Evolutionary conservation across 2,888 invertebrate genomes (phyloP).

Genomic region (Drosophila demipolita): DNA sequence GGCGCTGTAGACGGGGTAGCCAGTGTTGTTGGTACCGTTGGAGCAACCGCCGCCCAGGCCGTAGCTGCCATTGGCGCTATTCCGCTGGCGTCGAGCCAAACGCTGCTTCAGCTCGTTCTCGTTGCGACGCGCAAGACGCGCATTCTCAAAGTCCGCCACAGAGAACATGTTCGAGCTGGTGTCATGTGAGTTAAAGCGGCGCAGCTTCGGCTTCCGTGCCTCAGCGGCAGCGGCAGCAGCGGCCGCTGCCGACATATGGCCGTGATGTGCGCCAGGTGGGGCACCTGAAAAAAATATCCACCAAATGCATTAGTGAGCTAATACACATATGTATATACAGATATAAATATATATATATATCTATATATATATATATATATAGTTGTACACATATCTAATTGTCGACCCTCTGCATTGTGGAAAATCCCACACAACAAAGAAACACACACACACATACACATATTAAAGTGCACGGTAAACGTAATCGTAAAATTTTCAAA

Average conservation of each 20-base stretch:
- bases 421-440: constrained; percentile 64
- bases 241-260: constrained; percentile 53
- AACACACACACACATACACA: constrained; percentile 37
- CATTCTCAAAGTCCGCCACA: constrained; percentile 85
- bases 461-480: constrained; percentile 36
- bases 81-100: constrained; percentile 82
- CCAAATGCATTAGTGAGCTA: constrained; percentile 65
- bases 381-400: constrained; percentile 21
- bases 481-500: constrained; percentile 46
- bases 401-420: constrained; percentile 49
- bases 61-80: constrained; percentile 82
- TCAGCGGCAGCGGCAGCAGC: constrained; percentile 64
- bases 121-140: constrained; percentile 84
- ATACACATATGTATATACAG: constrained; percentile 45
- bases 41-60: constrained; percentile 54
- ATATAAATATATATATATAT: not conserved
- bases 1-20: constrained; percentile 46
- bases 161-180: constrained; percentile 85
- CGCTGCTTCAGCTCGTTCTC: constrained; percentile 85
- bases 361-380: constrained; percentile 30
- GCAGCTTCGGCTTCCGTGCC: constrained; percentile 84
- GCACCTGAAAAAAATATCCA: constrained; percentile 50
- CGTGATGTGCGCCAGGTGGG: constrained; percentile 67
- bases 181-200: constrained; percentile 85
- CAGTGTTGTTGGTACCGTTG: constrained; percentile 10